Conservation (phyloP, 2,888 invertebrate genomes). For the Phrixothrix hirtus region DNA sequence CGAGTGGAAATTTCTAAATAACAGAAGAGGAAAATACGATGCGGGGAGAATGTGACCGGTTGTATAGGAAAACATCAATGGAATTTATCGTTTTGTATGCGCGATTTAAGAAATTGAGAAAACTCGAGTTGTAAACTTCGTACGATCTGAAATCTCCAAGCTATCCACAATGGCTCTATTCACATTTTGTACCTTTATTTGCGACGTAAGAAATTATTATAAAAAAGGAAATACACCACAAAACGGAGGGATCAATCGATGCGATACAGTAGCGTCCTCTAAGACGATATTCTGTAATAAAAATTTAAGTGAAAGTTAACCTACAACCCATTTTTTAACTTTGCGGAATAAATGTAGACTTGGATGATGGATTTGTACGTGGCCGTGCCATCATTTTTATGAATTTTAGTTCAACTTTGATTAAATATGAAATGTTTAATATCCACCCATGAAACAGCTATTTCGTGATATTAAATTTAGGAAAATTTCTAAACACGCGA, state of each 20-base stretch:
- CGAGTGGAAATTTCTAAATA: conserved; percentile 45
- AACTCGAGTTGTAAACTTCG: conserved; percentile 15
- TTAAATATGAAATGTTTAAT: neutral
- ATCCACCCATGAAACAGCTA: too few species aligned
- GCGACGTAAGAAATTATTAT: conserved; percentile 3
- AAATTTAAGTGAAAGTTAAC: neutral
- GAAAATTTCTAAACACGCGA: neutral
- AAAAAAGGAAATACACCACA: too few species aligned
- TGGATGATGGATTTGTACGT: neutral
- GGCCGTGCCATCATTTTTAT: neutral
- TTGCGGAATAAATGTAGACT: too few species aligned
- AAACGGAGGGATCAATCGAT: too few species aligned
- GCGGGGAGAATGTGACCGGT: conserved; percentile 36
- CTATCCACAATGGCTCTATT: conserved; percentile 1
- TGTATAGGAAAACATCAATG: conserved; percentile 37
- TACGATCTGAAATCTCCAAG: conserved; percentile 10
- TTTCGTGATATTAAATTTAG: neutral
- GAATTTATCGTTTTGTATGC: conserved; percentile 42
- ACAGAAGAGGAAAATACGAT: conserved; percentile 35
- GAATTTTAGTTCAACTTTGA: neutral
- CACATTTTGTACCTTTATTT: conserved; percentile 8
- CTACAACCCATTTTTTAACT: neutral
- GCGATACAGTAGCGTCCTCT: too few species aligned
- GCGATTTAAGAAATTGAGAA: conserved; percentile 35
- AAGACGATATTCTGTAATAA: too few species aligned